phyloP scores from a whole-genome alignment of 2,797 vertebrate genomes.

The Pangasius djambal region DNA sequence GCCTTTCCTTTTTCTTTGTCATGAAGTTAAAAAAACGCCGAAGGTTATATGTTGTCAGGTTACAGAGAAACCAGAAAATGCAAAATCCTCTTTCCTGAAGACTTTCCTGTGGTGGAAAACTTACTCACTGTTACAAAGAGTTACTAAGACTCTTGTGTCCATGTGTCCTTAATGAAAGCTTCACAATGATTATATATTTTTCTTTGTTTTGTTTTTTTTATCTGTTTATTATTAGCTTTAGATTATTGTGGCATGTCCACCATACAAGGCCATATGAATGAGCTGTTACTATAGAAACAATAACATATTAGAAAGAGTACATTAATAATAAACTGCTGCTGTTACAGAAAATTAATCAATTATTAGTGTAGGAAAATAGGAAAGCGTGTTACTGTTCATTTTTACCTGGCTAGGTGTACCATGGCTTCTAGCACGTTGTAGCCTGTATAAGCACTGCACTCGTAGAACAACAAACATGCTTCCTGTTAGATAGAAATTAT shows the following conservation, averaged over 20 bases:
- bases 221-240: background rate
- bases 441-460: constrained; percentile 88
- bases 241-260: background rate
- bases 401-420: constrained; percentile 86
- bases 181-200: background rate
- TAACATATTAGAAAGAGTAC: background rate
- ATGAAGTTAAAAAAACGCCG: background rate
- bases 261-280: background rate
- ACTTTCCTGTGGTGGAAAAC: background rate
- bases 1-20: background rate
- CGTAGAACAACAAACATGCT: constrained; percentile 84
- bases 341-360: background rate
- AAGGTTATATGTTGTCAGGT: background rate
- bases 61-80: background rate
- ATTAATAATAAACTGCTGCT: background rate
- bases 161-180: background rate
- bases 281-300: background rate
- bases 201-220: background rate
- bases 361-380: background rate
- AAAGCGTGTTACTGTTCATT: background rate
- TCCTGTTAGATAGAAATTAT: constrained; percentile 71
- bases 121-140: background rate
- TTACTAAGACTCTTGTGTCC: background rate
- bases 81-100: background rate
- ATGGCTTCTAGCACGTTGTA: constrained; percentile 80